phyloP scores from a whole-genome alignment of 2,797 vertebrate species.

The Forpus xanthops region DNA sequence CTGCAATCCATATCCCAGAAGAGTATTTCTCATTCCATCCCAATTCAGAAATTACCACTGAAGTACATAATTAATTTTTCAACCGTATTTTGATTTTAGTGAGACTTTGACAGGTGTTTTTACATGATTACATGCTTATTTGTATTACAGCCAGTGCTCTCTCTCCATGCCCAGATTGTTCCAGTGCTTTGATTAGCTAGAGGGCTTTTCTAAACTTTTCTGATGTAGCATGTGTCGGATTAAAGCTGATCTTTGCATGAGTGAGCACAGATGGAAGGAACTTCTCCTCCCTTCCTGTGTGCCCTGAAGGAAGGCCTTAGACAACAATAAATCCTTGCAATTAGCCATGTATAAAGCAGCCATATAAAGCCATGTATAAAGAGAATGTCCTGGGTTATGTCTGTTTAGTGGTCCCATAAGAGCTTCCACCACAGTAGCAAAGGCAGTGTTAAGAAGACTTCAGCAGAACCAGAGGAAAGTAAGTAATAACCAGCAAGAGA shows the following conservation, averaged over 20 bases:
- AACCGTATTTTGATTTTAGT: not conserved
- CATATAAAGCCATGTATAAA: not conserved
- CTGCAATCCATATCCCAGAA: not conserved
- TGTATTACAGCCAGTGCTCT: not conserved
- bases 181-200: not conserved
- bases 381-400: not conserved
- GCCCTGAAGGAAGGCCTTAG: not conserved
- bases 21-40: not conserved
- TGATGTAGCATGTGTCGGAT: not conserved
- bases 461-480: not conserved
- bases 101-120: not conserved
- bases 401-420: not conserved
- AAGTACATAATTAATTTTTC: not conserved
- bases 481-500: not conserved
- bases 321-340: constrained; percentile 1
- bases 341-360: not conserved
- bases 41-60: not conserved
- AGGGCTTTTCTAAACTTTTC: constrained; percentile 20
- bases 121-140: not conserved
- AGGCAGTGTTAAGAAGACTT: not conserved
- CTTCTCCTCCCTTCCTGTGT: constrained; percentile 43
- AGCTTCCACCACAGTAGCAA: not conserved
- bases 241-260: not conserved
- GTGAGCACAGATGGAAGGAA: constrained; percentile 17
- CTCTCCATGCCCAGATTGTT: not conserved